Evolutionary conservation across 2,797 vertebrate species (phyloP), one percentile per base, ranked within the genome.

Genomic region (Sciurus vulgaris): DNA sequence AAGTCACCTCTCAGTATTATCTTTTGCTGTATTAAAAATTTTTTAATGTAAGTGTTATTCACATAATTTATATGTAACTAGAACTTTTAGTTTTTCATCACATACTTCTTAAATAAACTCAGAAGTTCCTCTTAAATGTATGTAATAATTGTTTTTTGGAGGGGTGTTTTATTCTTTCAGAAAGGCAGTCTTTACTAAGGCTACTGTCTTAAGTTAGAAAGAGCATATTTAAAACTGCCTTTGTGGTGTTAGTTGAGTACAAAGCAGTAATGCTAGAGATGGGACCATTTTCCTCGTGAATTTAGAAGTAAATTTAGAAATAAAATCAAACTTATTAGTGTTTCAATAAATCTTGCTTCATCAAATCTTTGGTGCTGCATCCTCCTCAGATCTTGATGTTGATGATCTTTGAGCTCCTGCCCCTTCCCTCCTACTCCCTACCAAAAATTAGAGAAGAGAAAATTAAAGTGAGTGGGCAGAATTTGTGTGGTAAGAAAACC

Each of bases 281-380:
- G 69, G 95, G 72, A 95, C 28, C 15, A 47, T 76, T 94, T 89
- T 56, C 30, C 22, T 96, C 13, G 73, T 63, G 30, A 77, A 79
- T 84, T 69, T 86, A 92, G 41, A 92, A 92, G 89, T 91, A 69
- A 93, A 95, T 87, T 84, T 82, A 94, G 33, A 87, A 96, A 81
- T 70, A 81, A 79, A 81, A 28, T 88, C 3, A 70, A 5, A 70
- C 63, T 89, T 85, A 63, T 74, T 92, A 86, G 51, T 89, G 82
- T 44, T 88, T 93, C 5, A 77, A 0, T 82, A 85, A 82, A 63
- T 91, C 38, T 56, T 89, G 22, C 41, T 86, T 77, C 69, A 86
- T 51, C 38, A 84, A 67, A 77, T 95, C 20, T 72, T 87, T 87
- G 67, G 4, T 86, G 18, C 17, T 69, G 11, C 7, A 51, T 83